These are phyloP conservation scores for Xestia xanthographa DNA, from an alignment of 2,888 invertebrate species.

Conservation along the genomic window DNA sequence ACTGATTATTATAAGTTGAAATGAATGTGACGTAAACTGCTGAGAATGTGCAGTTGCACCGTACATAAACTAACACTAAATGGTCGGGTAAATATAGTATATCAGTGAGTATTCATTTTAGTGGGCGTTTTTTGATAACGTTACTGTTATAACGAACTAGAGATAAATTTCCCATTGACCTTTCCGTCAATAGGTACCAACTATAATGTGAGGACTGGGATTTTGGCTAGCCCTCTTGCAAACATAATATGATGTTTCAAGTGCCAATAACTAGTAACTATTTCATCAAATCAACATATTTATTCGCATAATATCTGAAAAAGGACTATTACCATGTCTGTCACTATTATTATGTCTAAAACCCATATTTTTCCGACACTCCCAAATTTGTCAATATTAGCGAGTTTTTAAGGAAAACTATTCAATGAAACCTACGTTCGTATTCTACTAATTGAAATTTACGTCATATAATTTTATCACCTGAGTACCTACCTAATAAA, in stretches of 20 bases:
- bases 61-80: not conserved
- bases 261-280: not conserved
- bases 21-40: too few relatives aligned
- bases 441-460: not conserved
- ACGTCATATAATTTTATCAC: not conserved
- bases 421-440: not conserved
- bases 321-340: too few relatives aligned
- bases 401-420: not conserved
- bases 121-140: slow-evolving; percentile 4
- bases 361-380: not conserved
- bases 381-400: not conserved
- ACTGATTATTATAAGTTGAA: too few relatives aligned
- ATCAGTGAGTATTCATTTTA: not conserved
- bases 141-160: not conserved
- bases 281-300: not conserved
- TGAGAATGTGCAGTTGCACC: too few relatives aligned
- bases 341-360: too few relatives aligned
- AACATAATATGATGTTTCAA: not conserved
- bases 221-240: not conserved
- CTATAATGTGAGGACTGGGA: not conserved
- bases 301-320: not conserved
- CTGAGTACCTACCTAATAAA: not conserved
- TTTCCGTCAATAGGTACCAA: not conserved
- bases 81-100: not conserved
- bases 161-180: not conserved